These are phyloP conservation scores for Acromyrmex echinatior DNA, from an alignment of 1,140 invertebrate species.

Conservation along the genomic window DNA sequence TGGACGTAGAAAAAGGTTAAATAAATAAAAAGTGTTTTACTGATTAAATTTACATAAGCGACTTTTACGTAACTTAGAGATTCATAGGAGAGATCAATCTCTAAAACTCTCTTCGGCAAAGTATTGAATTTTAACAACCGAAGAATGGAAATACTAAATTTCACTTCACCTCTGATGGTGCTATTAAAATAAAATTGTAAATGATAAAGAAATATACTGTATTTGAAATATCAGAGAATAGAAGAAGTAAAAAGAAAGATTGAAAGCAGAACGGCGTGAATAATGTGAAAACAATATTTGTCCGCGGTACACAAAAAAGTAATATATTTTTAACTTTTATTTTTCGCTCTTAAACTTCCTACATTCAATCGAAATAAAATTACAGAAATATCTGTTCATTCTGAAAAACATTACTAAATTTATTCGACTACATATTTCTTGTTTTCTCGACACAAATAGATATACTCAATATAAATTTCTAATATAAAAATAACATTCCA, in stretches of 20 bases:
- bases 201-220: background rate
- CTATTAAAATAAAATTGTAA: slow-evolving; percentile 36
- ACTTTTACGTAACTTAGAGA: slow-evolving; percentile 29
- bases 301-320: background rate
- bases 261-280: background rate
- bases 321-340: background rate
- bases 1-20: slow-evolving; percentile 14
- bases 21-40: slow-evolving; percentile 9
- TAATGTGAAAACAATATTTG: background rate
- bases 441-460: background rate
- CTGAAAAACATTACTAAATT: background rate
- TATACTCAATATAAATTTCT: background rate
- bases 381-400: background rate
- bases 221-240: background rate
- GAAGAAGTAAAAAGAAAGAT: background rate
- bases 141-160: slow-evolving; percentile 21
- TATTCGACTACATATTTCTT: background rate
- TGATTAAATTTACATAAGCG: slow-evolving; percentile 37
- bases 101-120: slow-evolving; percentile 11
- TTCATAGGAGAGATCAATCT: slow-evolving; percentile 25
- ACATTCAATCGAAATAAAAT: background rate
- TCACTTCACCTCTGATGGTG: background rate
- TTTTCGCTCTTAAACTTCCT: background rate
- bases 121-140: slow-evolving; percentile 29
- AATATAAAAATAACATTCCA: background rate